Evolutionary conservation across 2,888 invertebrate genomes (phyloP), one percentile per base, ranked within the genome.

Genomic region (Lasioglossum pauxillum): DNA sequence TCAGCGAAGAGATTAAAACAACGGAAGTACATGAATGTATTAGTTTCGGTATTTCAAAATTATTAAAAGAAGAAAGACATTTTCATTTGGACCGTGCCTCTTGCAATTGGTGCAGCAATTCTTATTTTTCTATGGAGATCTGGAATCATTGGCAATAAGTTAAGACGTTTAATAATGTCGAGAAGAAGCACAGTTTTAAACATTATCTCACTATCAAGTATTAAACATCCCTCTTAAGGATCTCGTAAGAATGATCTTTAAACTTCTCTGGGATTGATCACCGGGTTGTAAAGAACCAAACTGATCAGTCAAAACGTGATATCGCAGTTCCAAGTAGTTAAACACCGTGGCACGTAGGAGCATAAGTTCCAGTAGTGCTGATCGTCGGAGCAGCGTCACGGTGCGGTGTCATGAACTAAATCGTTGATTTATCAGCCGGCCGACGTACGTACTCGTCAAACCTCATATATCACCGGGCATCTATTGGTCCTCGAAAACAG

Each of bases 401-500:
- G 19, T 53, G 75, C 35, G 64, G 19, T 46, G 75, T 12, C 44
- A 64, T 41, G 64, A 46, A n/a, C 64, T n/a, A n/a, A 41, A 76
- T 74, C 79, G 64, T 60, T 78, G 80, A 86, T 85, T 86, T 80
- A 86, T 80, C 83, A 75, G 60, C 31, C 69, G 27, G 46, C 14
- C 72, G 82, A 73, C 46, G 78, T 74, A 77, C 82, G 72, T 74
- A 49, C 86, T 87, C 74, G 41, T 80, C 78, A 71, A 84, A 82
- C 53, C 88, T 80, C 86, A 74, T 90, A 84, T 77, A 86, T 86
- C 89, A 86, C 46, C 79, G 73, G 53, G 44, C 79, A 67, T 72
- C 80, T 78, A 78, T 81, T 81, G 75, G 69, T 77, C 76, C 76
- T 79, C 83, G 90, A 87, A 87, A 89, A 87, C 85, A 82, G 87